Evolutionary conservation across 2,888 invertebrate genomes (phyloP).

Genomic region (Lycaena phlaeas): DNA sequence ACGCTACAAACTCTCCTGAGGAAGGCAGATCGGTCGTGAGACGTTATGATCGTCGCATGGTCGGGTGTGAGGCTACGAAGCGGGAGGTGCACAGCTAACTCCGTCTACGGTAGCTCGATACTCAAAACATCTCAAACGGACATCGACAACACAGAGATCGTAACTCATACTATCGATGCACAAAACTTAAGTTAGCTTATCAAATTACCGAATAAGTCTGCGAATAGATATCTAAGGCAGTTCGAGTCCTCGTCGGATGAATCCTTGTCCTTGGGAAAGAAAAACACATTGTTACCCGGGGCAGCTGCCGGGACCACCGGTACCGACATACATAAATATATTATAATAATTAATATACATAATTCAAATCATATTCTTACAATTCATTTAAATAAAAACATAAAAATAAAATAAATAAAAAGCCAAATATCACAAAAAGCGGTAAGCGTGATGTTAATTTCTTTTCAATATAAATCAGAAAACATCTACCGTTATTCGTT

Average conservation of each 20-base stretch:
- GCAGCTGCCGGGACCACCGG: slow-evolving; percentile 13
- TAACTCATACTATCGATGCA: slow-evolving; percentile 39
- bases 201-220: slow-evolving; percentile 77
- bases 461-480: slow-evolving; percentile 3
- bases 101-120: slow-evolving; percentile 33
- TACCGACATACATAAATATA: slow-evolving; percentile 6
- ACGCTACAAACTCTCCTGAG: slow-evolving; percentile 54
- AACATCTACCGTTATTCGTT: slow-evolving; percentile 5
- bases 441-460: slow-evolving; percentile 36
- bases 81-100: slow-evolving; percentile 33
- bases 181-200: slow-evolving; percentile 23
- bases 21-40: slow-evolving; percentile 34
- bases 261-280: slow-evolving; percentile 58
- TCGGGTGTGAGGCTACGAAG: slow-evolving; percentile 27
- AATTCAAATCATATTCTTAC: not conserved
- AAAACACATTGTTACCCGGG: slow-evolving; percentile 40
- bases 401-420: slow-evolving; percentile 52
- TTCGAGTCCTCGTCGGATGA: slow-evolving; percentile 73
- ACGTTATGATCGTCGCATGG: slow-evolving; percentile 22
- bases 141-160: slow-evolving; percentile 60
- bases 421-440: slow-evolving; percentile 69
- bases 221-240: slow-evolving; percentile 81
- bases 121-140: slow-evolving; percentile 42
- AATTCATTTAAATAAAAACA: slow-evolving; percentile 28
- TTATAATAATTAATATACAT: slow-evolving; percentile 2